Evolutionary conservation across 2,888 invertebrate genomes (phyloP).

Genomic region (Spicauda simplicius): DNA sequence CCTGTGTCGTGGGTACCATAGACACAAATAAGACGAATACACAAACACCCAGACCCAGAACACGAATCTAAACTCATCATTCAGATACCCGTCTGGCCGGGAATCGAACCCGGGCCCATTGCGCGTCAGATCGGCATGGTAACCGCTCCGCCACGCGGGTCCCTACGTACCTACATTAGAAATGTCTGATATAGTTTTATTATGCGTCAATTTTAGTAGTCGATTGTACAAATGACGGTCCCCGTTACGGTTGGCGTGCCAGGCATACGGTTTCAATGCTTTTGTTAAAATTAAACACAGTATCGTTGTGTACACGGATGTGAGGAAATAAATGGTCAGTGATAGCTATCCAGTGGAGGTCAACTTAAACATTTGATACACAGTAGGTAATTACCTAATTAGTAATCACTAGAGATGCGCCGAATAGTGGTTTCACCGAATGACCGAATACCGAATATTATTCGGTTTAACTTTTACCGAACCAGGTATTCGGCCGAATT

Average conservation of each 20-base stretch:
- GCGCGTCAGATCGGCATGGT: no score
- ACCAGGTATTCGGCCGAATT: no score
- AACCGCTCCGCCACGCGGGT: no score
- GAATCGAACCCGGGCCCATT: background rate
- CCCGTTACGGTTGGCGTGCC: slow-evolving; percentile 19
- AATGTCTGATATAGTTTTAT: background rate
- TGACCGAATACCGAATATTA: no score
- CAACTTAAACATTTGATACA: background rate
- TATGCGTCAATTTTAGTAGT: background rate
- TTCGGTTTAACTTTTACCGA: no score
- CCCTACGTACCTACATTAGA: no score
- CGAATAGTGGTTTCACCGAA: no score
- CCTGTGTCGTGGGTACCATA: no score
- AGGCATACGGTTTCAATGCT: background rate
- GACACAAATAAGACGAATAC: no score
- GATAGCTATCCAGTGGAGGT: background rate
- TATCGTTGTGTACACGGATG: background rate
- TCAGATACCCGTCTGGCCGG: background rate
- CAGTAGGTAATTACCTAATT: background rate
- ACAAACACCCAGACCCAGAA: no score
- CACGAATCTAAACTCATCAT: slow-evolving; percentile 6
- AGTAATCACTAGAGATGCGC: no score
- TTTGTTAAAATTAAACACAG: background rate
- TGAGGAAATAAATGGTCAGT: background rate
- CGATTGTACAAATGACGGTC: background rate